Evolutionary conservation across 1,140 invertebrate species (phyloP).

Genomic region (Aphis craccivora): DNA sequence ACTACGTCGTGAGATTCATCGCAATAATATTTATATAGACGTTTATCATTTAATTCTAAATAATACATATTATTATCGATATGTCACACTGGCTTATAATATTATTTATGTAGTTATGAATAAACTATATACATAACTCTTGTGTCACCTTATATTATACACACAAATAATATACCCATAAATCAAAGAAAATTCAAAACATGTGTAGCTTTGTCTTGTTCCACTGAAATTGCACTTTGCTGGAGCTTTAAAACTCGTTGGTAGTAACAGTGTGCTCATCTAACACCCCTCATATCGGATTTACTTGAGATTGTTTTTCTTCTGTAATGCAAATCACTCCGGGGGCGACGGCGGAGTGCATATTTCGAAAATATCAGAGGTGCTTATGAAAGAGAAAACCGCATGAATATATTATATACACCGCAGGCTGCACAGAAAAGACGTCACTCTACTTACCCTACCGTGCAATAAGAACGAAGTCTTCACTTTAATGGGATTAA

Average conservation of each 20-base stretch:
- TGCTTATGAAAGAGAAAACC: conserved; percentile 58
- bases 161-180: background rate
- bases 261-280: conserved; percentile 32
- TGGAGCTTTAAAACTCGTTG: conserved; percentile 43
- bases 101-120: conserved; percentile 16
- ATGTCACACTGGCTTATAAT: background rate
- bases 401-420: conserved; percentile 56
- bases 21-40: background rate
- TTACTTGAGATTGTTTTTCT: conserved; percentile 57
- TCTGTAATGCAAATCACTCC: conserved; percentile 57
- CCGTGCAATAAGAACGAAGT: conserved; percentile 33
- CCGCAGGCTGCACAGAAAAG: conserved; percentile 18
- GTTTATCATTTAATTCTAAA: background rate
- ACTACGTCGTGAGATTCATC: background rate
- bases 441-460: background rate
- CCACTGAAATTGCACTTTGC: conserved; percentile 46
- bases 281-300: conserved; percentile 43
- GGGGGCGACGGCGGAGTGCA: conserved; percentile 39
- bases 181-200: conserved; percentile 48
- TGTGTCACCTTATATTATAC: background rate
- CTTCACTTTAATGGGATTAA: conserved; percentile 57
- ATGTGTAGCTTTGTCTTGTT: conserved; percentile 28
- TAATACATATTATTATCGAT: background rate
- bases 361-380: conserved; percentile 54
- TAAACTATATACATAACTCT: conserved; percentile 4